phyloP scores from a whole-genome alignment of 37 sponge, comb jelly and placozoan species.

The Petrosia ficiformis region DNA sequence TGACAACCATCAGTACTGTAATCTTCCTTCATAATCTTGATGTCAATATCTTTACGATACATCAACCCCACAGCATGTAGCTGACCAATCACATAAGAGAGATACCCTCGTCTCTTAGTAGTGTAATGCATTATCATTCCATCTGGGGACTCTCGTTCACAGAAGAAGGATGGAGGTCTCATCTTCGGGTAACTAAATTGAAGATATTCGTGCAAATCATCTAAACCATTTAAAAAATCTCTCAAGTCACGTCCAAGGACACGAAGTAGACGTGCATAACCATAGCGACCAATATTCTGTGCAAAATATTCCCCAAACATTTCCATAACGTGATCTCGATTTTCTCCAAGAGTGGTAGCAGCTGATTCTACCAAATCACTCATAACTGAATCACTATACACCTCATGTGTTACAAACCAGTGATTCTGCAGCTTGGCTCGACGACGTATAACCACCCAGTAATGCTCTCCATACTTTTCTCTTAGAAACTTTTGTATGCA shows the following conservation, averaged over 20 bases:
- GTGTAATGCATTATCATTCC: constrained; percentile 59
- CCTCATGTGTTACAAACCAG: constrained; percentile 72
- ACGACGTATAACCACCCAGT: constrained; percentile 40
- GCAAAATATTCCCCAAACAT: constrained; percentile 65
- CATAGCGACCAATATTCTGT: constrained; percentile 52
- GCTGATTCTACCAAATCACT: constrained; percentile 39
- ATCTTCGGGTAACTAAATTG: constrained; percentile 62
- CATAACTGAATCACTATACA: constrained; percentile 44
- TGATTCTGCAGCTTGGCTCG: constrained; percentile 49
- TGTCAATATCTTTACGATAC: constrained; percentile 37
- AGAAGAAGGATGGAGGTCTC: constrained; percentile 61
- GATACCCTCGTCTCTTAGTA: constrained; percentile 39
- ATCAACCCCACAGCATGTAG: constrained; percentile 45
- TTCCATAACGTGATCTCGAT: constrained; percentile 27
- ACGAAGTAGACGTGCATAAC: constrained; percentile 55
- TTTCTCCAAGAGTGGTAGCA: constrained; percentile 38
- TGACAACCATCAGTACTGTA: constrained; percentile 11
- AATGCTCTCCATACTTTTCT: constrained; percentile 61
- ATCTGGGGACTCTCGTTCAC: constrained; percentile 37
- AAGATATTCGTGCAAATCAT: constrained; percentile 67
- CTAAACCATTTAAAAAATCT: constrained; percentile 65
- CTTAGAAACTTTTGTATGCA: constrained; percentile 51
- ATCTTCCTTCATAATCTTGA: constrained; percentile 11
- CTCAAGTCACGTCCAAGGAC: constrained; percentile 60
- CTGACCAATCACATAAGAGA: constrained; percentile 59